Evolutionary conservation across 64 coral and sea anemone genomes (phyloP).

Genomic region (Hydrozoanthus tunicans): DNA sequence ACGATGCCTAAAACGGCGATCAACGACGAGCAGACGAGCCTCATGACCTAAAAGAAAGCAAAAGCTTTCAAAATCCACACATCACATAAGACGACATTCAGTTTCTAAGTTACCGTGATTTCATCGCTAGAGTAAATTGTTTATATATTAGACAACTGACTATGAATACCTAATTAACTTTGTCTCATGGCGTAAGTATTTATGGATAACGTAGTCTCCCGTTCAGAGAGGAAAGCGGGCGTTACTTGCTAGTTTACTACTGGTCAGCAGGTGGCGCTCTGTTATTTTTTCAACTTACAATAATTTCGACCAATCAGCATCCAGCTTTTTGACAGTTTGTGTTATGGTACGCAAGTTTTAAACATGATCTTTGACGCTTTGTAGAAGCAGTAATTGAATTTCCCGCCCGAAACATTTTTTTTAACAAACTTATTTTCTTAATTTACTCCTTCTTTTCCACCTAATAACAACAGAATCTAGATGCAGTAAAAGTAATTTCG

Average conservation of each 20-base stretch:
- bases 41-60: constrained; percentile 92
- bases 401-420: not conserved
- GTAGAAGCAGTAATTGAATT: constrained; percentile 6
- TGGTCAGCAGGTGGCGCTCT: constrained; percentile 69
- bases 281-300: constrained; percentile 58
- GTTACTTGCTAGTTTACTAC: constrained; percentile 69
- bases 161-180: constrained; percentile 96
- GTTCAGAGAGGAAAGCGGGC: constrained; percentile 45
- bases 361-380: constrained; percentile 48
- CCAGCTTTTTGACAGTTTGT: constrained; percentile 55
- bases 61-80: constrained; percentile 82
- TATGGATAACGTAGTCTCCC: constrained; percentile 91
- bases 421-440: not conserved
- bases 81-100: constrained; percentile 62
- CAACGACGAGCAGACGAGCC: constrained; percentile 91
- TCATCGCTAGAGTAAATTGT: constrained; percentile 87
- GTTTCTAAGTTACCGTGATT: constrained; percentile 87
- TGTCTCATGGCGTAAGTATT: constrained; percentile 93
- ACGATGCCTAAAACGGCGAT: constrained; percentile 87
- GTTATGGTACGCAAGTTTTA: constrained; percentile 87
- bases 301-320: constrained; percentile 66
- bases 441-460: not conserved
- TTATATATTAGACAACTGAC: constrained; percentile 98
- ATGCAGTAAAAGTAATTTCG: not conserved
- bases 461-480: not conserved